Conservation (phyloP, 2,797 vertebrate species). For the Aphelocoma californica region DNA sequence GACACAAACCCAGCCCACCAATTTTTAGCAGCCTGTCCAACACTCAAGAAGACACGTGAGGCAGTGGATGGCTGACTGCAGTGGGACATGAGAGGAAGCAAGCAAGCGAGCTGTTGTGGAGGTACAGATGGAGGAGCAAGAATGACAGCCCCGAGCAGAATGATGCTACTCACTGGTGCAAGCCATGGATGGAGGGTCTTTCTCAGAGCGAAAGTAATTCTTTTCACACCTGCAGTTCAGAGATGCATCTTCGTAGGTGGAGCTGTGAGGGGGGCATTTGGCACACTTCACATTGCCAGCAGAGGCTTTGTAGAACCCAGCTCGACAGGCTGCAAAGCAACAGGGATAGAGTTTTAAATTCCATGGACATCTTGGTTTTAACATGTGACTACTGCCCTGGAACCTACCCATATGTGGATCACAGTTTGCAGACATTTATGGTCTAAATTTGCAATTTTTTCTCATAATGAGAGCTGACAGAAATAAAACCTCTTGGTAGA, state of each 20-base stretch:
- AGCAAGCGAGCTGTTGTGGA: slow-evolving; percentile 59
- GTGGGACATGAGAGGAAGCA: slow-evolving; percentile 41
- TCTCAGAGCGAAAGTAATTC: slow-evolving; percentile 94
- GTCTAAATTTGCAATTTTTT: not conserved
- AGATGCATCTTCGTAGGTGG: slow-evolving; percentile 88
- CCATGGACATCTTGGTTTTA: not conserved
- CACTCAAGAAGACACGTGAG: not conserved
- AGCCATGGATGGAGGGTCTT: slow-evolving; percentile 94
- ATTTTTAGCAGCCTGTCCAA: slow-evolving; percentile 32
- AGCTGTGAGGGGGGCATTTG: slow-evolving; percentile 95
- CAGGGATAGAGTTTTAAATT: not conserved
- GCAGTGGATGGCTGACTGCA: slow-evolving; percentile 3
- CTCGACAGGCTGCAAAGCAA: slow-evolving; percentile 85
- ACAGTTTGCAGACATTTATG: not conserved
- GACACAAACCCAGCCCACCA: not conserved
- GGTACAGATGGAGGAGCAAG: slow-evolving; percentile 11
- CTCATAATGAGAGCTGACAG: not conserved
- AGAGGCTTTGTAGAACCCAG: slow-evolving; percentile 93
- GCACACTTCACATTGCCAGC: slow-evolving; percentile 89
- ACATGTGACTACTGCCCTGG: not conserved
- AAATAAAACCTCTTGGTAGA: not conserved
- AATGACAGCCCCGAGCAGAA: slow-evolving; percentile 61
- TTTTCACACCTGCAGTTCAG: slow-evolving; percentile 94
- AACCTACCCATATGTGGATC: not conserved
- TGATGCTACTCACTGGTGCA: slow-evolving; percentile 91